phyloP scores from a whole-genome alignment of 2,797 vertebrate species.

The Sebastes baramenuke region DNA sequence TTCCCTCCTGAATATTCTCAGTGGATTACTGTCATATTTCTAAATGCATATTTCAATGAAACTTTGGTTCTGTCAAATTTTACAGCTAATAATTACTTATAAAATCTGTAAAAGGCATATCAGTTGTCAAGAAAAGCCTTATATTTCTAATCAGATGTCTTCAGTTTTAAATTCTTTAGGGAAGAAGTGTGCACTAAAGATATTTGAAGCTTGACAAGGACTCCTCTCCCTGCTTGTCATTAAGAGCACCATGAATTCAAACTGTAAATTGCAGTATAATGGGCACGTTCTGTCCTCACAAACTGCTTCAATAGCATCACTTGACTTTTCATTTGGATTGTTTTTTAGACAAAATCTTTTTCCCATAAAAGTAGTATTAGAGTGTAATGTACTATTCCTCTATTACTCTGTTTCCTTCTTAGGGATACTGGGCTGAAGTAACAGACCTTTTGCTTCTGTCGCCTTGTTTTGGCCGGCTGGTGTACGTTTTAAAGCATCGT shows the following conservation, averaged over 20 bases:
- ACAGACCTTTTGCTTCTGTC: not conserved
- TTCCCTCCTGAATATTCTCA: not conserved
- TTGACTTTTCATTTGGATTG: too few species aligned
- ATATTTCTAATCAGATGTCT: constrained; percentile 4
- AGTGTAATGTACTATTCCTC: not conserved
- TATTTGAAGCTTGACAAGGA: not conserved
- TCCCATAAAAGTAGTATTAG: not conserved
- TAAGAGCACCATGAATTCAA: not conserved
- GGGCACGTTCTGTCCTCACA: not conserved
- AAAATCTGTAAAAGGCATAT: not conserved
- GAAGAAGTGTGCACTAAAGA: not conserved
- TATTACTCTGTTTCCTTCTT: too few species aligned
- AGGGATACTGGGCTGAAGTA: not conserved
- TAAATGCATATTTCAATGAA: not conserved
- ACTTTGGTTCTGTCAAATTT: not conserved
- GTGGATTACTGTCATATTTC: not conserved
- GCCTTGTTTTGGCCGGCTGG: not conserved
- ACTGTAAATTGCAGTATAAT: not conserved
- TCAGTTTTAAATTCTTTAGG: not conserved
- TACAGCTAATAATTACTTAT: not conserved
- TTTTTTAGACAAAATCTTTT: not conserved
- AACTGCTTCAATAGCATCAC: not conserved
- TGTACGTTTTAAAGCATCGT: not conserved
- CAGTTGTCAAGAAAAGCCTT: not conserved
- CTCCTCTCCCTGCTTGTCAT: not conserved